A percentile compares a stretch with the other conserved stretches of the same genome.
phyloP scores from a whole-genome alignment of 2,888 invertebrate species.

The Panzeria rudis region DNA sequence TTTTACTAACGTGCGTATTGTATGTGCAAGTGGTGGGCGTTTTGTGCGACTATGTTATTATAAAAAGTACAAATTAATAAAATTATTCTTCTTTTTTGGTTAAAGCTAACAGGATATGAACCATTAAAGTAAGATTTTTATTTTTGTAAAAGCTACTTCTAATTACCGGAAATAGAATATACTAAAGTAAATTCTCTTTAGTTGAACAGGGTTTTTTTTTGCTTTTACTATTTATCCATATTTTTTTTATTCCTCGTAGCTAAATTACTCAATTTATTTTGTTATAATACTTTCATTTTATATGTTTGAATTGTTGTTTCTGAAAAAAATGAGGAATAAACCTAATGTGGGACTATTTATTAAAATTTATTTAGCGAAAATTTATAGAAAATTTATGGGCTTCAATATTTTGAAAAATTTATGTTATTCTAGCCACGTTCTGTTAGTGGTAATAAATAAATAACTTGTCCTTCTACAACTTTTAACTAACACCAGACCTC shows the following conservation, averaged over 20 bases:
- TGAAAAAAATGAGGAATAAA: constrained; percentile 4
- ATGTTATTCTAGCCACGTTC: constrained; percentile 68
- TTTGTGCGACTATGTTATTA: constrained; percentile 43
- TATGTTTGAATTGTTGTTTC: background rate
- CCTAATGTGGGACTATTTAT: constrained; percentile 54
- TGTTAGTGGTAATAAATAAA: constrained; percentile 70
- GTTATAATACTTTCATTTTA: constrained; percentile 8
- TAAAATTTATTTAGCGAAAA: constrained; percentile 71
- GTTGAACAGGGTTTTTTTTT: constrained; percentile 14
- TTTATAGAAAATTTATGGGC: constrained; percentile 68
- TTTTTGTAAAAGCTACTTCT: constrained; percentile 16
- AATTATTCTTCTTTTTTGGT: constrained; percentile 10
- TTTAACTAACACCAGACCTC: constrained; percentile 55
- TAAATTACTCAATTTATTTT: constrained; percentile 32
- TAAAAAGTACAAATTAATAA: constrained; percentile 62
- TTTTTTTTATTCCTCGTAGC: background rate
- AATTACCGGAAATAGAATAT: constrained; percentile 44
- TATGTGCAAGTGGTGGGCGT: background rate
- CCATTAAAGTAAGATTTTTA: background rate
- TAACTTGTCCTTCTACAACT: constrained; percentile 67
- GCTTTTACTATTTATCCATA: background rate
- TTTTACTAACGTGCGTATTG: background rate
- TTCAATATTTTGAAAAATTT: constrained; percentile 70
- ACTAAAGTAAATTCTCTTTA: constrained; percentile 20
- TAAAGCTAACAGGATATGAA: background rate